Conservation (phyloP, 2,113 vertebrate species). For the Tympanuchus pallidicinctus region DNA sequence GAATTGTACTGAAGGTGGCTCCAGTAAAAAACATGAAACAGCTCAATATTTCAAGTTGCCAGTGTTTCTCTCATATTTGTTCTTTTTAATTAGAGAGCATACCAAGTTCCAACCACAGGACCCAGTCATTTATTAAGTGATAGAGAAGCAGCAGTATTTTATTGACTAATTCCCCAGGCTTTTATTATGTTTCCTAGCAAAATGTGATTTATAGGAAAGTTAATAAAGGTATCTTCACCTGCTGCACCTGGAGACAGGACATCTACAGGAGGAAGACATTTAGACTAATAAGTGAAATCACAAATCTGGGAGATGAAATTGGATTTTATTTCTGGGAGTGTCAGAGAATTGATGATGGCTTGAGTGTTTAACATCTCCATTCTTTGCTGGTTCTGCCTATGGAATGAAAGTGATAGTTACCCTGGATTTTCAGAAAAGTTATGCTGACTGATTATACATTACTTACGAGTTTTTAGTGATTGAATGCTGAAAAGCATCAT, state of each 20-base stretch:
- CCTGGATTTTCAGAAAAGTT: not conserved
- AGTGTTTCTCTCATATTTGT: slow-evolving; percentile 61
- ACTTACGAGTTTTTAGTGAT: not conserved
- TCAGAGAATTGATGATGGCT: not conserved
- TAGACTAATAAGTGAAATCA: slow-evolving; percentile 64
- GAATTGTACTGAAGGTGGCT: slow-evolving; percentile 34
- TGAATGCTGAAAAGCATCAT: not conserved
- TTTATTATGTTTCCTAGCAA: slow-evolving; percentile 70
- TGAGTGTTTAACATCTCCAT: not conserved
- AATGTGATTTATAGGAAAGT: slow-evolving; percentile 66
- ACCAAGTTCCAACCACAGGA: slow-evolving; percentile 11
- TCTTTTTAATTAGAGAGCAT: slow-evolving; percentile 68
- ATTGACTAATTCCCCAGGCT: slow-evolving; percentile 64
- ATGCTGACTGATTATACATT: not conserved
- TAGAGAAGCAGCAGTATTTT: slow-evolving; percentile 51
- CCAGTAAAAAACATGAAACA: slow-evolving; percentile 40
- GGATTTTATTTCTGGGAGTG: slow-evolving; percentile 43
- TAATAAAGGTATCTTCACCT: slow-evolving; percentile 71
- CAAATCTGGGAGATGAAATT: slow-evolving; percentile 59
- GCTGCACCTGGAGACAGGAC: slow-evolving; percentile 57
- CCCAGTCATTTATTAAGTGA: slow-evolving; percentile 57
- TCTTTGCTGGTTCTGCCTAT: not conserved
- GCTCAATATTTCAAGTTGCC: slow-evolving; percentile 57
- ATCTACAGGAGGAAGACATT: slow-evolving; percentile 55
- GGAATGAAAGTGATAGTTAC: not conserved